phyloP scores from a whole-genome alignment of 1,140 invertebrate species.

The Fopius arisanus region DNA sequence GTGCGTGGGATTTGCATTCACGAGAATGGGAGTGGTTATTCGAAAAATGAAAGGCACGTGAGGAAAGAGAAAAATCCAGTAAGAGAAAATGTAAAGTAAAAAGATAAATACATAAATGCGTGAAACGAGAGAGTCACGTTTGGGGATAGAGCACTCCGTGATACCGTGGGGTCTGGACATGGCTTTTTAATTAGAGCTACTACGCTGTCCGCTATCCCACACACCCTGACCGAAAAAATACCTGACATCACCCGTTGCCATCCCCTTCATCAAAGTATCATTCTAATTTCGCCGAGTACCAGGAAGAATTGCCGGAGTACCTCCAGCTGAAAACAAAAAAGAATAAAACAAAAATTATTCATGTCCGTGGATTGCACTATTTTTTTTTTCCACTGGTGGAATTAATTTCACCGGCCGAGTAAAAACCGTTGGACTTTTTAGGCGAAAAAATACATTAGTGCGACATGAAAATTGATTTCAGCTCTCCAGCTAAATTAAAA shows the following conservation, averaged over 20 bases:
- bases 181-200: slow-evolving; percentile 65
- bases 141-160: slow-evolving; percentile 37
- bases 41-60: slow-evolving; percentile 57
- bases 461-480: not conserved
- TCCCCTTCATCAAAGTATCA: slow-evolving; percentile 63
- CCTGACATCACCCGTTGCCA: slow-evolving; percentile 57
- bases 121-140: slow-evolving; percentile 39
- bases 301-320: slow-evolving; percentile 44
- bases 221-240: slow-evolving; percentile 63
- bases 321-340: not conserved
- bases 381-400: not conserved
- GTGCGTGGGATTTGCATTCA: no score
- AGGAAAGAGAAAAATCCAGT: not conserved
- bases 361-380: slow-evolving; percentile 11
- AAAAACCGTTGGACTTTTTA: slow-evolving; percentile 2
- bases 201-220: slow-evolving; percentile 35
- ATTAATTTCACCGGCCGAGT: not conserved
- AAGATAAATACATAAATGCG: slow-evolving; percentile 31
- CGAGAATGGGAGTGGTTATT: slow-evolving; percentile 48
- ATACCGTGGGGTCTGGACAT: slow-evolving; percentile 42
- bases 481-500: not conserved
- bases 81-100: slow-evolving; percentile 1
- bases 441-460: not conserved
- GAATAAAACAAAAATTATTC: slow-evolving; percentile 3
- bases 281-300: slow-evolving; percentile 60